phyloP scores from a whole-genome alignment of 2,797 vertebrate genomes.

The Phoxinus dragarum region DNA sequence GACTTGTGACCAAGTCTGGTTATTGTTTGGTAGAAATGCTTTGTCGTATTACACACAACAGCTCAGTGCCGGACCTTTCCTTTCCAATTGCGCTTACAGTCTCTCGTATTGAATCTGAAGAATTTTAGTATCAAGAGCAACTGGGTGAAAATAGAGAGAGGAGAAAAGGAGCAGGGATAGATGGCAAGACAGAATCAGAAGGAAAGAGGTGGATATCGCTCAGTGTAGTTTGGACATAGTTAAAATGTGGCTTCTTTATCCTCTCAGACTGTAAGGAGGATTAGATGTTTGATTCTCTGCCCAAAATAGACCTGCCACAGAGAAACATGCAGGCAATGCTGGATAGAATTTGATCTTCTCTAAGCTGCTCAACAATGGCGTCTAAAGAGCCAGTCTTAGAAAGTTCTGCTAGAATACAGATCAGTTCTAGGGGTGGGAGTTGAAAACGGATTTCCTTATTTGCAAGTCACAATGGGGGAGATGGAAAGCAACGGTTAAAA shows the following conservation, averaged over 20 bases:
- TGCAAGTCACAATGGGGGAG: not conserved
- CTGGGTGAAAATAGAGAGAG: constrained; percentile 2
- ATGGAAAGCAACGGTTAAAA: not conserved
- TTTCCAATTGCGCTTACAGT: not conserved
- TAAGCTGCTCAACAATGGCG: constrained; percentile 30
- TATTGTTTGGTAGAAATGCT: constrained; percentile 11
- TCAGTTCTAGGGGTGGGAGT: not conserved
- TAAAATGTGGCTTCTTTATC: constrained; percentile 39
- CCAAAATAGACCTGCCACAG: constrained; percentile 43
- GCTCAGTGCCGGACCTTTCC: not conserved
- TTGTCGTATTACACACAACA: constrained; percentile 4
- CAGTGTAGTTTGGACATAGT: constrained; percentile 3
- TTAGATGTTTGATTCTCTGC: constrained; percentile 40
- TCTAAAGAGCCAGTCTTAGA: constrained; percentile 7
- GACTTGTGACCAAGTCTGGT: constrained; percentile 12
- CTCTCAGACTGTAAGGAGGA: constrained; percentile 36
- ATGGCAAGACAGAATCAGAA: constrained; percentile 12
- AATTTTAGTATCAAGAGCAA: not conserved
- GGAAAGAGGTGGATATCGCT: not conserved
- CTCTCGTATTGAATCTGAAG: not conserved
- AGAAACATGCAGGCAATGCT: constrained; percentile 37
- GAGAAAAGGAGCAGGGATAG: not conserved
- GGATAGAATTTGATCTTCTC: constrained; percentile 35
- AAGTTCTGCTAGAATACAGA: constrained; percentile 31
- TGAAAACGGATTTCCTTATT: constrained; percentile 33